phyloP scores from a whole-genome alignment of 2,113 vertebrate genomes.

The Ranitomeya variabilis region DNA sequence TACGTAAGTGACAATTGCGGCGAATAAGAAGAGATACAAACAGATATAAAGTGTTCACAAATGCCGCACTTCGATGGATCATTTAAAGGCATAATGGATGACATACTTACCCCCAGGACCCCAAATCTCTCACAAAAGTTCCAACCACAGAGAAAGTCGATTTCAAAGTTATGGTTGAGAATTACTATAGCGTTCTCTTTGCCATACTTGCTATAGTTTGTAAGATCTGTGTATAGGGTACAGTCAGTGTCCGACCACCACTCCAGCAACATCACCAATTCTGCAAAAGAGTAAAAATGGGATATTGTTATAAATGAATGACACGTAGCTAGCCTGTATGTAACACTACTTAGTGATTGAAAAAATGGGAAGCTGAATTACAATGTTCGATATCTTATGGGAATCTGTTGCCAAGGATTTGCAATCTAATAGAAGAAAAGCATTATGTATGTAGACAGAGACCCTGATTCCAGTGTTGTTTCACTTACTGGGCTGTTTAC shows the following conservation, averaged over 20 bases:
- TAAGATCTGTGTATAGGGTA: conserved; percentile 86
- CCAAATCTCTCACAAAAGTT: conserved; percentile 92
- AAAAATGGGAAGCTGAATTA: too few species aligned
- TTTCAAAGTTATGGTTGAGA: conserved; percentile 95
- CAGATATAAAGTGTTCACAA: neutral
- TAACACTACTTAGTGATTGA: neutral
- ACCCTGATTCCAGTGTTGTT: too few species aligned
- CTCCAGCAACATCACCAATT: conserved; percentile 91
- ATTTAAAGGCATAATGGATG: neutral
- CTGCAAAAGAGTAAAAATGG: conserved; percentile 71
- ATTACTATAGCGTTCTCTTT: conserved; percentile 92
- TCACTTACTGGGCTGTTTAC: too few species aligned
- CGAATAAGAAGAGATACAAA: neutral
- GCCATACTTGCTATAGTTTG: conserved; percentile 78
- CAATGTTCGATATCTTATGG: too few species aligned
- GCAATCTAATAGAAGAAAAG: too few species aligned
- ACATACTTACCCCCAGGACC: conserved; percentile 88
- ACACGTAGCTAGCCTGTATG: neutral
- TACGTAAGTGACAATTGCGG: neutral
- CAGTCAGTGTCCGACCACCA: conserved; percentile 96
- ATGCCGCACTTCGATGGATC: neutral
- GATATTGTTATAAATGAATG: neutral
- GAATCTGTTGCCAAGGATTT: too few species aligned
- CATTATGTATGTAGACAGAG: too few species aligned
- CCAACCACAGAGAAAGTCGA: conserved; percentile 97